Evolutionary conservation across 2,797 vertebrate genomes (phyloP), one percentile per base, ranked within the genome.

Genomic region (Myripristis murdjan): DNA sequence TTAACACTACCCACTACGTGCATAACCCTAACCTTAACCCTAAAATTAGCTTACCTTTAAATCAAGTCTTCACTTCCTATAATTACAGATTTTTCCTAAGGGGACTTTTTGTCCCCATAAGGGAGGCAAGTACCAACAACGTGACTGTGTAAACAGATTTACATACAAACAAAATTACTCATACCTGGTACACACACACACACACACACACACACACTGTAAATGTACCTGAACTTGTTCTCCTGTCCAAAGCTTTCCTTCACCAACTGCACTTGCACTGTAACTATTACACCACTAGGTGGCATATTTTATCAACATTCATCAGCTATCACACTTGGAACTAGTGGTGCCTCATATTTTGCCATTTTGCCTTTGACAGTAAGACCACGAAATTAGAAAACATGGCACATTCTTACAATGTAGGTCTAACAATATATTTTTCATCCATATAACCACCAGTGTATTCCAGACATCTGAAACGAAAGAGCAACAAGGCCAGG

Each of bases 231-330:
- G n/a, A 15, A 54, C 26, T 3, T 16, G 1, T n/a, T 35, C n/a
- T 15, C 53, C 18, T 56, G 15, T 52, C 37, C 7, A 12, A 58
- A 5, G 2, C 39, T 14, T 37, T 26, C 33, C 16, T 39, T 35
- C 1, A 39, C 31, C 10, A 18, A 31, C 24, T 12, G 1, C 57
- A 4, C 26, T 8, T 85, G 84, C 56, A 85, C 57, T 82, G 15
- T 41, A n/a, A 2, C 47, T 5, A 2, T 67, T 35, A 0, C 14
- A 67, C 84, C 91, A 89, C 89, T 83, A 88, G 91, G 43, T 85
- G 89, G 87, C 87, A 81, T 14, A 22, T 84, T 83, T 76, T 10
- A 63, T 74, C 67, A 87, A 81, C 73, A 84, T 83, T 76, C 10
- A 63, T 74, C 67, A 87, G 81, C 73, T 44, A 44, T 75, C 46